Evolutionary conservation across 1,140 invertebrate genomes (phyloP).

Genomic region (Penaeus chinensis): DNA sequence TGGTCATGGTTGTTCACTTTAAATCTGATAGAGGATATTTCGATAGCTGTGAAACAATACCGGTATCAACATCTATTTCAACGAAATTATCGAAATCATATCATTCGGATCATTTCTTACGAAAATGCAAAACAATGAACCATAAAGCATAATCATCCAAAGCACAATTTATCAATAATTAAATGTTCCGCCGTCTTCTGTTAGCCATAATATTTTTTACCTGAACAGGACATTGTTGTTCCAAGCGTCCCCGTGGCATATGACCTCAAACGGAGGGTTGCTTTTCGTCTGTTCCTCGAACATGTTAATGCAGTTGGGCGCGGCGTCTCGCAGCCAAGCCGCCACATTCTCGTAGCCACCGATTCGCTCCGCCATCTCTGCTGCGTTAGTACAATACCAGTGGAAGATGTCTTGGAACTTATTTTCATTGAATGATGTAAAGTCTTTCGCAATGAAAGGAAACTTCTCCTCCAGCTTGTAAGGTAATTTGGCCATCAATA

Average conservation of each 20-base stretch:
- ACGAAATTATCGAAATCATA: too few relatives aligned
- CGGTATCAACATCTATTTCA: too few relatives aligned
- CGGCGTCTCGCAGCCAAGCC: not conserved
- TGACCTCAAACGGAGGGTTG: not conserved
- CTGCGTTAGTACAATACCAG: not conserved
- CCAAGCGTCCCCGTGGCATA: not conserved
- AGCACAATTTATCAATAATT: too few relatives aligned
- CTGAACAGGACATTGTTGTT: too few relatives aligned
- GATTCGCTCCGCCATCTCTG: not conserved
- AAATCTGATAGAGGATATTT: not conserved
- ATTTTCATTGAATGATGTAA: slow-evolving; percentile 8
- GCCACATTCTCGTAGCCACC: slow-evolving; percentile 6
- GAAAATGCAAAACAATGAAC: too few relatives aligned
- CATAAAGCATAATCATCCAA: too few relatives aligned
- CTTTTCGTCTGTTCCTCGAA: not conserved
- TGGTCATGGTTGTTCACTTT: not conserved
- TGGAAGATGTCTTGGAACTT: not conserved
- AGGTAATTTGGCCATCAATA: not conserved
- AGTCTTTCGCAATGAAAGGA: not conserved
- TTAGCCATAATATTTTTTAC: too few relatives aligned
- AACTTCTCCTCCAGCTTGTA: not conserved
- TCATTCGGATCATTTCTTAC: too few relatives aligned
- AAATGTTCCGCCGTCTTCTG: too few relatives aligned
- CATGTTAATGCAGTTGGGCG: not conserved
- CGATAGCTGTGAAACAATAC: not conserved